These are phyloP conservation scores for Cinclus mexicanus DNA, from an alignment of 2,113 vertebrate genomes.

Conservation along the genomic window DNA sequence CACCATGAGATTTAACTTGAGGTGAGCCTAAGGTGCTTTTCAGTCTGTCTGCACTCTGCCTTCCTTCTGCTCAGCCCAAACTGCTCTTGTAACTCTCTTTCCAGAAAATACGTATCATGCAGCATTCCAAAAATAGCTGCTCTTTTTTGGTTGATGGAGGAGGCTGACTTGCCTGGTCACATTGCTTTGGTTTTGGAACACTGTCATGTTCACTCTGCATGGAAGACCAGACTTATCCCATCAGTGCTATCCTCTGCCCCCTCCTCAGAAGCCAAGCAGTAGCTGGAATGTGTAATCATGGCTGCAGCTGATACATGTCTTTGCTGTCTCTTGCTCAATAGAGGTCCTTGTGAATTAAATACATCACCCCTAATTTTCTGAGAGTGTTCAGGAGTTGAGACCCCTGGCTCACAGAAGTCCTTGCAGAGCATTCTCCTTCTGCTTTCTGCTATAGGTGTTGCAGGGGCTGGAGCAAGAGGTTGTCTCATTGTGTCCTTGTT, in stretches of 20 bases:
- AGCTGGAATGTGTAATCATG: background rate
- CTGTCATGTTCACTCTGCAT: background rate
- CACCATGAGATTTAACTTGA: background rate
- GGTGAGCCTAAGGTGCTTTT: background rate
- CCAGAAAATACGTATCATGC: background rate
- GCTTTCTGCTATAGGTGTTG: background rate
- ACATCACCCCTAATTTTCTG: background rate
- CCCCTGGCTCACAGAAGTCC: background rate
- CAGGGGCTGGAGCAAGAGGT: background rate
- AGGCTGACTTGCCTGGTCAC: background rate
- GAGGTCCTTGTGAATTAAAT: background rate
- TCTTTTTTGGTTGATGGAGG: background rate
- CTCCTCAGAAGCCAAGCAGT: background rate
- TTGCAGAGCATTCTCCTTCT: background rate
- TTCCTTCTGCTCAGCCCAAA: background rate
- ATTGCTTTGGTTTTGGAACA: background rate
- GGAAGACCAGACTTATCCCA: background rate
- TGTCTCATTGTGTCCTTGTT: background rate
- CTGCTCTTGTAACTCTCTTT: background rate
- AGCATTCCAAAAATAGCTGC: conserved; percentile 6
- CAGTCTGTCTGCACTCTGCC: background rate
- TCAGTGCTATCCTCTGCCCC: background rate
- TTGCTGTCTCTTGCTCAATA: background rate
- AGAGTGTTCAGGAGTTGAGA: background rate
- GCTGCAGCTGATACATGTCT: background rate